Conservation (phyloP, 2,888 invertebrate genomes). For the Lepas anatifera region DNA sequence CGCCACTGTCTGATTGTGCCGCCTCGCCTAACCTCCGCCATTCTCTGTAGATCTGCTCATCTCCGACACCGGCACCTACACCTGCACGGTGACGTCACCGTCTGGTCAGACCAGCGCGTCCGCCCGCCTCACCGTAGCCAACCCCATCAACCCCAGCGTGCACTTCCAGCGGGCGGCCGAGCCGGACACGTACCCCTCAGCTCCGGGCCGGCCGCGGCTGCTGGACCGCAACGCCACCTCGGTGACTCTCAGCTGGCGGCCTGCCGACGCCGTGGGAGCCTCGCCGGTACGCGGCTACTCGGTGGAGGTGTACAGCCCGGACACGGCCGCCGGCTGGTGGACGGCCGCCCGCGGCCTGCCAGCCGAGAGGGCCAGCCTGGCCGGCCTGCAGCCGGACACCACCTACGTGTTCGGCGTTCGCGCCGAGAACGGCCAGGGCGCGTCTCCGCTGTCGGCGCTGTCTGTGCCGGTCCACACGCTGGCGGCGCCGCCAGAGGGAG, state of each 20-base stretch:
- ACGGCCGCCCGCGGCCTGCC: conserved; percentile 40
- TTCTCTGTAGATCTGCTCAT: background rate
- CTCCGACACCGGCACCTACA: conserved; percentile 60
- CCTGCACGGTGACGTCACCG: conserved; percentile 69
- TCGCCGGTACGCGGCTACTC: conserved; percentile 67
- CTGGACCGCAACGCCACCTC: conserved; percentile 52
- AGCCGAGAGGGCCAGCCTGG: conserved; percentile 55
- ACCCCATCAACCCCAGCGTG: conserved; percentile 41
- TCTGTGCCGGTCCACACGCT: conserved; percentile 21
- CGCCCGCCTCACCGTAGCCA: conserved; percentile 41
- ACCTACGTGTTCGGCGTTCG: conserved; percentile 59
- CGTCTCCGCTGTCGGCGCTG: conserved; percentile 24
- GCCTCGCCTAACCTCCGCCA: no score
- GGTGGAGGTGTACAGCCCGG: conserved; percentile 49
- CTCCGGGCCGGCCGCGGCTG: conserved; percentile 62
- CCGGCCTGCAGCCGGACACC: conserved; percentile 61
- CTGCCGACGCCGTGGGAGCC: conserved; percentile 70
- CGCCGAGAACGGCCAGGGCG: conserved; percentile 20
- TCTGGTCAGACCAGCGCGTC: conserved; percentile 72
- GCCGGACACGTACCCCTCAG: conserved; percentile 54
- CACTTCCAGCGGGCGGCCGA: conserved; percentile 44
- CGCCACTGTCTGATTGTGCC: no score
- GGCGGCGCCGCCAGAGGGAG: conserved; percentile 14
- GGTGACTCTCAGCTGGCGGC: conserved; percentile 69
- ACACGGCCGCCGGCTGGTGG: conserved; percentile 32